Conservation (phyloP, 2,797 vertebrate genomes). For the Mormyrus proboscirostris region DNA sequence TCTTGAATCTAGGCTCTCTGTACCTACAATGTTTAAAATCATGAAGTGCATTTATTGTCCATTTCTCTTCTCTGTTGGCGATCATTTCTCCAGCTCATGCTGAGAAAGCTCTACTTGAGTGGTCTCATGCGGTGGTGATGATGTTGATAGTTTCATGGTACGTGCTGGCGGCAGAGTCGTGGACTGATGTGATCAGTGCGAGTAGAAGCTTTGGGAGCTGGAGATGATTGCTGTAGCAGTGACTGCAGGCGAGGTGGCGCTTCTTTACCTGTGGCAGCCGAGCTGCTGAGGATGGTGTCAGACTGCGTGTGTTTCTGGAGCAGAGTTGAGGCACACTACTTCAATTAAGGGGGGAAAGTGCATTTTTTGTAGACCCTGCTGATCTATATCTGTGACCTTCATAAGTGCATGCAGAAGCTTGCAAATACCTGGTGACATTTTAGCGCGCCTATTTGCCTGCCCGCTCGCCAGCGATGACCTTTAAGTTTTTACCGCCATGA, state of each 20-base stretch:
- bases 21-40: background rate
- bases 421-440: slow-evolving; percentile 16
- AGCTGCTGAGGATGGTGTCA: background rate
- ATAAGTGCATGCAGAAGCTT: background rate
- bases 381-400: background rate
- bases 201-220: background rate
- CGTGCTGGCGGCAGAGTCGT: background rate
- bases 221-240: background rate
- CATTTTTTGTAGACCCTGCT: background rate
- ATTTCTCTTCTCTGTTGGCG: background rate
- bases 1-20: background rate
- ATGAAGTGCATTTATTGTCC: background rate
- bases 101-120: background rate
- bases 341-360: background rate
- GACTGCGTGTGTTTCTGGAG: background rate
- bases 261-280: background rate
- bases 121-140: background rate
- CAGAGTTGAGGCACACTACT: background rate
- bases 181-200: background rate
- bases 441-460: background rate
- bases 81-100: background rate
- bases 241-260: background rate
- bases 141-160: background rate
- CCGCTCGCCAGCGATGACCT: slow-evolving; percentile 1
- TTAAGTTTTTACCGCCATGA: background rate